Conservation (phyloP, 2,113 vertebrate genomes). For the Phalacrocorax pelagicus region DNA sequence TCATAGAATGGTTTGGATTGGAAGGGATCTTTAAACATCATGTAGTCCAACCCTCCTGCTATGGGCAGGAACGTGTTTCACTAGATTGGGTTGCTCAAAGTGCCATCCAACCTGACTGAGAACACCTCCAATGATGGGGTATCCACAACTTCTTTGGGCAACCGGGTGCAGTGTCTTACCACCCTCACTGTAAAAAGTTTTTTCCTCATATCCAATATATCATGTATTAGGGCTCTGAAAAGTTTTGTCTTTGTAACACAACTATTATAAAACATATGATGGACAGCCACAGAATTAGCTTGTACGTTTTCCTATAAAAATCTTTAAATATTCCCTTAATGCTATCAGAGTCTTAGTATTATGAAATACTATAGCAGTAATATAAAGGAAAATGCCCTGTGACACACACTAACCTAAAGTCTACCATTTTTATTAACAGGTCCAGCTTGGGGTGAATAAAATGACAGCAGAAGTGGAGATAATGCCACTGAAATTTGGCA, state of each 20-base stretch:
- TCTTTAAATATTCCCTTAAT: background rate
- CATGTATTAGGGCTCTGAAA: background rate
- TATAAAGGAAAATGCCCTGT: background rate
- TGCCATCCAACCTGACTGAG: background rate
- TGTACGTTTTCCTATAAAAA: background rate
- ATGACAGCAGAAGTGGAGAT: background rate
- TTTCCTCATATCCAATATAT: background rate
- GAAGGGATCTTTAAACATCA: background rate
- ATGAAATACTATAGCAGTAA: background rate
- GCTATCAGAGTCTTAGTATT: background rate
- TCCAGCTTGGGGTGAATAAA: background rate
- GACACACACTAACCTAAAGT: background rate
- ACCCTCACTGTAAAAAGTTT: rapidly evolving
- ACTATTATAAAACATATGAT: background rate
- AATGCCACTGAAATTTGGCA: background rate
- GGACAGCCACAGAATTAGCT: background rate
- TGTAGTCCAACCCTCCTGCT: background rate
- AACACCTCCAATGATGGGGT: background rate
- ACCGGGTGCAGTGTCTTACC: background rate
- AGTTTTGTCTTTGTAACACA: background rate
- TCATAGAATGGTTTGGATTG: background rate
- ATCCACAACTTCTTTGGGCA: background rate
- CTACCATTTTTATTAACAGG: background rate
- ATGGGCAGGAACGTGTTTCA: background rate
- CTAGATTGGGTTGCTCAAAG: rapidly evolving